phyloP scores from a whole-genome alignment of 2,888 invertebrate species.

The Rambutsinella grinnellia region DNA sequence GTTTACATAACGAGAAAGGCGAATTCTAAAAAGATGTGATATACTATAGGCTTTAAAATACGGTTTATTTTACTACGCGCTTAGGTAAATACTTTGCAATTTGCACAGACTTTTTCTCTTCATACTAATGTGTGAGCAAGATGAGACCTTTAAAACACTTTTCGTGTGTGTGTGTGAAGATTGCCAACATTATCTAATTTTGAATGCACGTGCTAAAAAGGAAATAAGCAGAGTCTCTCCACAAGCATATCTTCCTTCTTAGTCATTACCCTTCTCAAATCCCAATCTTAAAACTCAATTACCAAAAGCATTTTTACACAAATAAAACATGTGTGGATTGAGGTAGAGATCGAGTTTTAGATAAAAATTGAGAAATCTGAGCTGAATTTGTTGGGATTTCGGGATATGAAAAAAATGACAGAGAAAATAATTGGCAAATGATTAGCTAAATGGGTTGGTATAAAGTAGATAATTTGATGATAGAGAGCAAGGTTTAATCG shows the following conservation, averaged over 20 bases:
- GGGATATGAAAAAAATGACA: no score
- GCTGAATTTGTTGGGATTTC: no score
- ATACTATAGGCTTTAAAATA: neutral
- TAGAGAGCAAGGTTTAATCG: no score
- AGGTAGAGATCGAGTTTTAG: no score
- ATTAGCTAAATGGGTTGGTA: no score
- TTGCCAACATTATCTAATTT: neutral
- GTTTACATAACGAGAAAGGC: neutral
- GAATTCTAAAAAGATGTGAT: neutral
- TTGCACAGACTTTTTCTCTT: neutral
- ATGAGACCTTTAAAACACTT: neutral
- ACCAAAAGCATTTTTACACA: no score
- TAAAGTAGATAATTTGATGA: no score
- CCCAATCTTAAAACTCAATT: neutral
- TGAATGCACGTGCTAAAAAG: constrained; percentile 43
- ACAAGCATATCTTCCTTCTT: neutral
- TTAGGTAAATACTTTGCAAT: neutral
- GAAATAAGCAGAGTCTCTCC: constrained; percentile 3
- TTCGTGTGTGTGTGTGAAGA: neutral
- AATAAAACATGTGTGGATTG: no score
- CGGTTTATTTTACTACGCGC: neutral
- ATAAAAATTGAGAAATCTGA: no score
- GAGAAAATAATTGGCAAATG: no score
- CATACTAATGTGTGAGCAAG: neutral
- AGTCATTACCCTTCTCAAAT: neutral